Base-by-base conservation (phyloP, 2,888 invertebrate genomes). In the Carabus problematicus region DNA sequence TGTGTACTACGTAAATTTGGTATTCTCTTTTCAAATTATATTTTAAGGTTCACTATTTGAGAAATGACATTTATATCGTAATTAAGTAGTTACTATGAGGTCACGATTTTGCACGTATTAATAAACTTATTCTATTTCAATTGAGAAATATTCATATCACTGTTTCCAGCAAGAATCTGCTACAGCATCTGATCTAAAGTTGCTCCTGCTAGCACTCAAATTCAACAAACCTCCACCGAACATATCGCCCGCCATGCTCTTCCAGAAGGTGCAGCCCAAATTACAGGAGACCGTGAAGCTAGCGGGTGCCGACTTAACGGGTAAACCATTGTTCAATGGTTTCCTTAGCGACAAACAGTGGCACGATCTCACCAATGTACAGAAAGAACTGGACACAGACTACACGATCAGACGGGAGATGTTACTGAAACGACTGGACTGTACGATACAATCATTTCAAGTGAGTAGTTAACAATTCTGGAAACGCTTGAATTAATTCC, bases 401-500 rank as follows among this genome's bases (percentile, higher is more conserved):
- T 98, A 96, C 78, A 86, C 87, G 74, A 84, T 93, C 70, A 84
- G 98, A 59, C 84, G 95, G 68, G 92, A 95, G 78, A 94, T 95
- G 84, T 85, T 98, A 72, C 83, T 98, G 6, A 95, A 95, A 61
- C 86, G 98, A 59, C 83, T 98, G 42, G 98, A 98, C 80, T 97
- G 97, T 70, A 99, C 98, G 0, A 89, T 98, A 75, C 95, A 97
- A 81, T 98, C 98, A 64, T 99, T 98, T 81, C 90, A 95, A 87
- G 95, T 92, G 79, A 52, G 47, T 47, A 47, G 7, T 3, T n/a
- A n/a, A n/a, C n/a, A n/a, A n/a, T n/a, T n/a, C n/a, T n/a, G n/a
- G n/a, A n/a, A n/a, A n/a, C n/a, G n/a, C n/a, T n/a, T n/a, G 62
- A 11, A 40, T 55, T 14, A 56, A 62, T 39, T 59, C 55, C 55